phyloP scores from a whole-genome alignment of 2,113 vertebrate genomes.

The Grammomys surdaster region DNA sequence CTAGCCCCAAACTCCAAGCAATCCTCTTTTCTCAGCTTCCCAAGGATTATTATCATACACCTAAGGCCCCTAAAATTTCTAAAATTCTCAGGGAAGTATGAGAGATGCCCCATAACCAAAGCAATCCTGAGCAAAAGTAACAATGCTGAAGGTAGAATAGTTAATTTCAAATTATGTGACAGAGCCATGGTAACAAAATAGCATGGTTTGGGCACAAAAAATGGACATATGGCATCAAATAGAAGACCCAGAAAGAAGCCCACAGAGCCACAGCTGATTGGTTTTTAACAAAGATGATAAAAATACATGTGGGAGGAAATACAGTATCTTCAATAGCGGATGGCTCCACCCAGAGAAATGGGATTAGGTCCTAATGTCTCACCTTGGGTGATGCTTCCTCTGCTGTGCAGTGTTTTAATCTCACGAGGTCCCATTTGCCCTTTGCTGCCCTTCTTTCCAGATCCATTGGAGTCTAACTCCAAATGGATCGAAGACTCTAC shows the following conservation, averaged over 20 bases:
- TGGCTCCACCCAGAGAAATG: background rate
- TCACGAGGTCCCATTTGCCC: background rate
- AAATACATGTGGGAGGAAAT: background rate
- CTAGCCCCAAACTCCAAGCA: no score
- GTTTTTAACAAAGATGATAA: background rate
- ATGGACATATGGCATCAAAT: background rate
- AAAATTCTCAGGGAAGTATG: background rate
- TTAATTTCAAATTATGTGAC: background rate
- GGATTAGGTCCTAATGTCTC: background rate
- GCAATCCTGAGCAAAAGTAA: background rate
- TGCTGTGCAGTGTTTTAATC: background rate
- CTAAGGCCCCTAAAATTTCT: background rate
- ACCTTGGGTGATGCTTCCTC: background rate
- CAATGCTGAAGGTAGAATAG: background rate
- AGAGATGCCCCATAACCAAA: background rate
- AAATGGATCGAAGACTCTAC: background rate
- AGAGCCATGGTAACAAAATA: background rate
- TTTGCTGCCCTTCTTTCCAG: background rate
- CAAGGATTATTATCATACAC: no score
- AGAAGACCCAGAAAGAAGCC: background rate
- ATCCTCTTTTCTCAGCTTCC: no score
- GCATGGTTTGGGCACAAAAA: background rate
- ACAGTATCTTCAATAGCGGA: background rate
- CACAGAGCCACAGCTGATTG: background rate
- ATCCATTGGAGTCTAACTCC: background rate